Conservation (phyloP, 2,888 invertebrate genomes). For the Leptopilina drosophilae region DNA sequence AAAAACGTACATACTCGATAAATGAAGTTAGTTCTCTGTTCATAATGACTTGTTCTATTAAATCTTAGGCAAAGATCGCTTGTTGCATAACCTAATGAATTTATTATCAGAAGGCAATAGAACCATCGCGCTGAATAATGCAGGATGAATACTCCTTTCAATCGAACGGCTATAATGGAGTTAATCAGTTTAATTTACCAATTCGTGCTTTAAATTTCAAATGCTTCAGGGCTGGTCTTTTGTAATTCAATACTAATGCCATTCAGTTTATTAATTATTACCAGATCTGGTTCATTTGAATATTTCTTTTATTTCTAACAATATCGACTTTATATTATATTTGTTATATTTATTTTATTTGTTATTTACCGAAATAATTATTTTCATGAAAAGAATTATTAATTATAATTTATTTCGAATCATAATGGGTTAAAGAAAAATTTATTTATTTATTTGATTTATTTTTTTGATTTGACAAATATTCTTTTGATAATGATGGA, state of each 20-base stretch:
- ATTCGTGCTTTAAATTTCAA: slow-evolving; percentile 5
- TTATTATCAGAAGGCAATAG: slow-evolving; percentile 21
- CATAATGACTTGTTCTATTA: background rate
- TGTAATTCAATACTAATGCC: background rate
- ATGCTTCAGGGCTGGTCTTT: background rate
- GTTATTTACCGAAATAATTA: background rate
- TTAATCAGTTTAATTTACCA: slow-evolving; percentile 25
- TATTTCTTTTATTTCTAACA: too few species aligned
- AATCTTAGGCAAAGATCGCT: slow-evolving; percentile 26
- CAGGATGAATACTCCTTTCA: slow-evolving; percentile 25
- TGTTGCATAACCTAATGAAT: slow-evolving; percentile 24
- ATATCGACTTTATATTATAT: too few species aligned
- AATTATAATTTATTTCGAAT: background rate
- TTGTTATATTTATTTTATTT: background rate
- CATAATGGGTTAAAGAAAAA: background rate
- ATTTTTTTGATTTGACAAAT: background rate
- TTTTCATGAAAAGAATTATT: too few species aligned
- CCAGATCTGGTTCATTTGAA: background rate
- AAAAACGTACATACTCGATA: too few species aligned
- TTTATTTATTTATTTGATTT: background rate
- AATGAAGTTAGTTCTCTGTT: background rate
- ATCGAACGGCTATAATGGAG: slow-evolving; percentile 28
- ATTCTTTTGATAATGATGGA: background rate
- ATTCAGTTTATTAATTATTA: background rate
- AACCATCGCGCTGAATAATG: slow-evolving; percentile 26